Percentiles rank a stretch among this genome's conserved stretches.
Conservation (phyloP, 1,140 invertebrate species). For the Apis laboriosa region DNA sequence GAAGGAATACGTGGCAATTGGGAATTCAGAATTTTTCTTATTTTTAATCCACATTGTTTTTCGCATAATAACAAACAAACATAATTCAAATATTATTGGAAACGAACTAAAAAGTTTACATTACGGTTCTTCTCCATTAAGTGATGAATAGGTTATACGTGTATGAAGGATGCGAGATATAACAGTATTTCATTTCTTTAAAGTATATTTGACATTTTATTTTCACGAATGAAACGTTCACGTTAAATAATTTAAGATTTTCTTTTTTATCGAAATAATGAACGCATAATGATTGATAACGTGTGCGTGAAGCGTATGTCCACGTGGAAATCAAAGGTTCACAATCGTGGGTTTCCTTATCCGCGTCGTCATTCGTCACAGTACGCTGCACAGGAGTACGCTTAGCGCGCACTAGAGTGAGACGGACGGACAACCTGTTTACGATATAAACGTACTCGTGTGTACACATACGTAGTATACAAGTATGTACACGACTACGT, state of each 20-base stretch:
- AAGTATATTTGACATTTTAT: neutral
- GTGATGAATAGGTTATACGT: constrained; percentile 3
- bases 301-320: constrained; percentile 37
- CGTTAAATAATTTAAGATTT: neutral
- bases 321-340: constrained; percentile 59
- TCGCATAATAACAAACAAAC: too few relatives aligned
- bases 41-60: neutral
- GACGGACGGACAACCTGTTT: constrained; percentile 75
- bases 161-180: constrained; percentile 17
- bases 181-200: constrained; percentile 1
- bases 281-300: neutral
- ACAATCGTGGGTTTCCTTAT: constrained; percentile 54
- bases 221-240: neutral
- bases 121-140: constrained; percentile 24
- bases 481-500: constrained; percentile 2
- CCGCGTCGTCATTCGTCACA: constrained; percentile 48
- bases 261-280: neutral
- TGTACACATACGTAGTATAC: neutral
- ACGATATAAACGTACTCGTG: constrained; percentile 45
- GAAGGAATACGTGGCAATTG: constrained; percentile 32
- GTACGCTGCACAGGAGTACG: constrained; percentile 53
- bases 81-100: neutral
- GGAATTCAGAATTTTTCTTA: neutral
- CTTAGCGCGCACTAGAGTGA: constrained; percentile 57
- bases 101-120: neutral